Percentiles rank a stretch among this genome's conserved stretches.
phyloP scores from a whole-genome alignment of 2,888 invertebrate genomes.

The Watsonalla binaria region DNA sequence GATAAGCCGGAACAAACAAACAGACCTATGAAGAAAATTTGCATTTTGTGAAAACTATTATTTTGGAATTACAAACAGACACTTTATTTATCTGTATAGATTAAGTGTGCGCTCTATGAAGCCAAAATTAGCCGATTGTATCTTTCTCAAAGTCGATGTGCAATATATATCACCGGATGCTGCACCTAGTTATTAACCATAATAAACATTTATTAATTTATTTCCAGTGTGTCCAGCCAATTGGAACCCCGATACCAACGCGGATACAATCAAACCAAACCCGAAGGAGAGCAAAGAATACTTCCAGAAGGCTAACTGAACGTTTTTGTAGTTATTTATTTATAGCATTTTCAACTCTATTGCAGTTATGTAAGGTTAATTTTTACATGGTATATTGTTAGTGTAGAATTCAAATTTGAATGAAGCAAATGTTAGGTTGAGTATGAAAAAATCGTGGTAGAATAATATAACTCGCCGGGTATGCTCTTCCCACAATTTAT shows the following conservation, averaged over 20 bases:
- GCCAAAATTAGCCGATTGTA: too few species aligned
- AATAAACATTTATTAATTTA: slow-evolving; percentile 6
- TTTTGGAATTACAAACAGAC: too few species aligned
- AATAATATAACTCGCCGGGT: too few species aligned
- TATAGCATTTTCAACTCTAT: background rate
- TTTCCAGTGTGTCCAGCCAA: slow-evolving; percentile 94
- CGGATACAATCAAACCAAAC: slow-evolving; percentile 94
- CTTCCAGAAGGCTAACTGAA: slow-evolving; percentile 81
- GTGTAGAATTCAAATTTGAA: background rate
- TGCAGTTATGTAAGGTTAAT: background rate
- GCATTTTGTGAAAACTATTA: too few species aligned
- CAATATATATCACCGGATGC: background rate
- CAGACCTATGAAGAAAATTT: too few species aligned
- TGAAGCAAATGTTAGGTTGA: background rate
- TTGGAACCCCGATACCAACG: slow-evolving; percentile 90
- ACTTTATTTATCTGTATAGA: too few species aligned
- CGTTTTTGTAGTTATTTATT: background rate
- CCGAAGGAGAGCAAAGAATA: slow-evolving; percentile 92
- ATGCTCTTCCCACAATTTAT: too few species aligned
- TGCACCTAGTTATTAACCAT: background rate
- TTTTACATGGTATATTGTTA: background rate
- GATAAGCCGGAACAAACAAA: too few species aligned
- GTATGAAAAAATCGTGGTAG: too few species aligned
- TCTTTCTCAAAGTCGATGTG: too few species aligned
- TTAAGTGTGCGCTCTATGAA: too few species aligned